Base-by-base conservation (phyloP, 2,888 invertebrate species). In the Campaea margaritaria region DNA sequence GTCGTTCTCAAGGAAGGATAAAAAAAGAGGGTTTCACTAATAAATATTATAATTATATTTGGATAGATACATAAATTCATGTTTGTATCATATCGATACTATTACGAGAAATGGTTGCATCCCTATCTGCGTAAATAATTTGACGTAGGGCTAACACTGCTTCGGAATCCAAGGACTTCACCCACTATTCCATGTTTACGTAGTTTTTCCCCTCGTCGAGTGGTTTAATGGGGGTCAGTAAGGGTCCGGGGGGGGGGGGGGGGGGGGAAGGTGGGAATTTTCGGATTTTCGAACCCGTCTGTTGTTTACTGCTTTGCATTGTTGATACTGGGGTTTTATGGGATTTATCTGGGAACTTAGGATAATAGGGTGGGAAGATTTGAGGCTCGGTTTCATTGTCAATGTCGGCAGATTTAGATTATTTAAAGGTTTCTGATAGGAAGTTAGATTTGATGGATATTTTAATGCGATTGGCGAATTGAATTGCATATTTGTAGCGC, bases 101-200 rank as follows among this genome's bases (percentile, higher is more conserved):
- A 57, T 44, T 12, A 43, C 31, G 49, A 55, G 38, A 47, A 52
- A 31, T 21, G 39, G 56, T 47, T 45, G 27, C 58, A 50, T 49
- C 59, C 15, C 50, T 46, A 60, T 16, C 13, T 38, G 59, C 47
- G 58, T 60, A 58, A 58, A 67, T 67, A 67, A 66, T 64, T 58
- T 64, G 59, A 64, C 41, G 49, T 14, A 54, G 64, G 59, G 36
- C 43, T 50, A 58, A 53, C 60, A 60, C 51, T 42, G 49, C 42
- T 9, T 21, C 39, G 60, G 58, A 57, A 63, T 67, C 53, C 49
- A 27, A 42, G 50, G 50, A 48, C 46, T 52, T 56, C 39, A 31
- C 51, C 34, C 61, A 64, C 67, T 63, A 63, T 58, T 48, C 46
- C 52, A 27, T 61, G 59, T 64, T 60, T 62, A 58, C 54, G 54